Percentiles rank a stretch among this genome's conserved stretches.
phyloP scores from a whole-genome alignment of 2,113 vertebrate species.

The Misgurnus mizolepis region DNA sequence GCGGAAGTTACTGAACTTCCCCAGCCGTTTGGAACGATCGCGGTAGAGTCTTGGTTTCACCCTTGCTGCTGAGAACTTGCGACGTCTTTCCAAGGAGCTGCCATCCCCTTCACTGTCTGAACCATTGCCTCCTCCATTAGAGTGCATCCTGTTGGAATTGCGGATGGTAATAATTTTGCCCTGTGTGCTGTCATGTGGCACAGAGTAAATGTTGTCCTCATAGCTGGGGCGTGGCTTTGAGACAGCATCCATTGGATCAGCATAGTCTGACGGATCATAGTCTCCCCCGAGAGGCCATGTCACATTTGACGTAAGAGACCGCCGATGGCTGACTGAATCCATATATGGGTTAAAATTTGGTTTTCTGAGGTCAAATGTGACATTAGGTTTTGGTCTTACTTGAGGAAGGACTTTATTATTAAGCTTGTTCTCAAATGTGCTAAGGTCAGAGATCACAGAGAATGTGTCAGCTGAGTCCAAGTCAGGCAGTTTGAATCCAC shows the following conservation, averaged over 20 bases:
- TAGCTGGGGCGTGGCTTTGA: constrained; percentile 87
- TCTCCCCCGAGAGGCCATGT: constrained; percentile 84
- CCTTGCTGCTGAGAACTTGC: constrained; percentile 75
- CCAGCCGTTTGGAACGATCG: constrained; percentile 86
- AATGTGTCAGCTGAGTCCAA: constrained; percentile 84
- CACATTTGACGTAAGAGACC: constrained; percentile 83
- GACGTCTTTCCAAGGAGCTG: constrained; percentile 86
- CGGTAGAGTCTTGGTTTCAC: constrained; percentile 89
- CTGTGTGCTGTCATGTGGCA: constrained; percentile 96
- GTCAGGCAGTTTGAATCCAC: constrained; percentile 86
- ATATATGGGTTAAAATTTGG: constrained; percentile 80
- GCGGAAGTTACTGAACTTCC: constrained; percentile 88
- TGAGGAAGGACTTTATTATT: constrained; percentile 91
- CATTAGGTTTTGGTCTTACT: constrained; percentile 86
- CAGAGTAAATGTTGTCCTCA: constrained; percentile 96
- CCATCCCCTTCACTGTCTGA: constrained; percentile 95
- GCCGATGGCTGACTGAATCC: constrained; percentile 80
- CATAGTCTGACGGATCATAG: constrained; percentile 94
- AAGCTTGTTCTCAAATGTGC: constrained; percentile 86
- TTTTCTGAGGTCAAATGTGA: constrained; percentile 87
- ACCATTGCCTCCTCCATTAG: constrained; percentile 87
- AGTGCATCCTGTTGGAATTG: constrained; percentile 90
- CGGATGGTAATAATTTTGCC: constrained; percentile 98
- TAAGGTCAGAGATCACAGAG: constrained; percentile 82
- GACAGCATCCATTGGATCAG: constrained; percentile 92